These are phyloP conservation scores for Motacilla alba DNA, from an alignment of 2,113 vertebrate genomes.

Conservation along the genomic window DNA sequence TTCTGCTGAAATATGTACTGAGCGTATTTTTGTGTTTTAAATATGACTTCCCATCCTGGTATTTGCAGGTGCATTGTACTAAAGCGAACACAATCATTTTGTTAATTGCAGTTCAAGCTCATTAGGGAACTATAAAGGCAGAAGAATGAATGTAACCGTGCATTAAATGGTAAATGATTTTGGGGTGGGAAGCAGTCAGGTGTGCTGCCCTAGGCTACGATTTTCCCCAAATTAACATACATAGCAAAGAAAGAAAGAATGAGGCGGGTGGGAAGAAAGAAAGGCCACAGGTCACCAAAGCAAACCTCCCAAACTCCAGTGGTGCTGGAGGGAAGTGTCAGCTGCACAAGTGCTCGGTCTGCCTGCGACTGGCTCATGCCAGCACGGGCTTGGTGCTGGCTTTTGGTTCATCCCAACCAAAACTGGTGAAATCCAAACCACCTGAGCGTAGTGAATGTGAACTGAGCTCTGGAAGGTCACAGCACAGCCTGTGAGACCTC, in stretches of 20 bases:
- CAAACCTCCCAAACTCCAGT: constrained; percentile 1
- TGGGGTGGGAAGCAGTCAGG: constrained; percentile 60
- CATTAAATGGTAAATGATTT: constrained; percentile 70
- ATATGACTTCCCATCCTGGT: constrained; percentile 49
- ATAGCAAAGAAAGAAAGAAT: constrained; percentile 52
- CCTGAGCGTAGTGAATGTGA: background rate
- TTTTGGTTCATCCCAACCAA: background rate
- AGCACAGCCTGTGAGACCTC: background rate
- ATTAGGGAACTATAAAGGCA: constrained; percentile 70
- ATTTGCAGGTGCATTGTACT: constrained; percentile 66
- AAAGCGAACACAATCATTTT: constrained; percentile 64
- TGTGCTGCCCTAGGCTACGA: constrained; percentile 60
- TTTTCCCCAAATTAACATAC: constrained; percentile 66
- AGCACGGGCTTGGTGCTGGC: background rate
- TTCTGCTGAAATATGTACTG: background rate
- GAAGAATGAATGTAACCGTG: constrained; percentile 66
- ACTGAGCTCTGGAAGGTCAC: background rate
- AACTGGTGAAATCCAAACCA: background rate
- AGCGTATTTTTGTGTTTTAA: constrained; percentile 21
- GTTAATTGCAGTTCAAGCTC: constrained; percentile 72
- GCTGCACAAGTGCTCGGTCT: background rate
- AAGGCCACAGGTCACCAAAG: constrained; percentile 51
- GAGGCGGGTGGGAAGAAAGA: constrained; percentile 51
- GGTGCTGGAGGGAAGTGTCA: background rate
- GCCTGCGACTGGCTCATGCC: background rate